Conservation (phyloP, 1,140 invertebrate species). For the Monomorium pharaonis region DNA sequence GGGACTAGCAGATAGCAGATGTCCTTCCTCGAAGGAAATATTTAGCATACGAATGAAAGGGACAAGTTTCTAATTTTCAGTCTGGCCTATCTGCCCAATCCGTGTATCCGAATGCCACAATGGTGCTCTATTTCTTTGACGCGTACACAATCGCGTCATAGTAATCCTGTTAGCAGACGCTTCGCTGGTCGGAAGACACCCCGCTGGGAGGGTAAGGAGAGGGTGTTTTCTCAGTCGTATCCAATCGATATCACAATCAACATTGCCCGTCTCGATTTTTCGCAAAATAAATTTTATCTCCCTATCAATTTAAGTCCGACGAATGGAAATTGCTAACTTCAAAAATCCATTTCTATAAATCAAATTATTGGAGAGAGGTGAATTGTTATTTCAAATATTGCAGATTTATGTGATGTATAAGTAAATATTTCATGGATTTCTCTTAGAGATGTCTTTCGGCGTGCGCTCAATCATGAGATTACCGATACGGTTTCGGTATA, state of each 20-base stretch:
- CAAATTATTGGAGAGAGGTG: background rate
- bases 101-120: slow-evolving; percentile 73
- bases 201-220: slow-evolving; percentile 71
- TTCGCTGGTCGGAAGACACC: slow-evolving; percentile 77
- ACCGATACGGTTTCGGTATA: slow-evolving; percentile 37
- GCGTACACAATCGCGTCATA: slow-evolving; percentile 83
- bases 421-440: slow-evolving; percentile 12
- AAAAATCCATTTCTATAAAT: slow-evolving; percentile 16
- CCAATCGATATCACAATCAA: slow-evolving; percentile 65
- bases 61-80: slow-evolving; percentile 79
- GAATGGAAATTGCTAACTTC: background rate
- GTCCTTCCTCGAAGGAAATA: slow-evolving; percentile 60
- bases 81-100: slow-evolving; percentile 75
- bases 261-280: slow-evolving; percentile 58
- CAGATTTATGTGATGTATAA: background rate
- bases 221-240: slow-evolving; percentile 60
- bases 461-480: background rate
- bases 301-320: background rate
- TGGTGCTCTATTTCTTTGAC: slow-evolving; percentile 82
- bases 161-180: slow-evolving; percentile 82
- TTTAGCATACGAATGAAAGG: slow-evolving; percentile 74
- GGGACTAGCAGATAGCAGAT: slow-evolving; percentile 48
- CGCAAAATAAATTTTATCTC: slow-evolving; percentile 65
- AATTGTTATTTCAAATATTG: background rate
- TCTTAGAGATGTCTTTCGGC: background rate